A percentile compares a stretch with the other conserved stretches of the same genome.
These are phyloP conservation scores for Morone saxatilis DNA, from an alignment of 2,113 vertebrate species.

Conservation along the genomic window DNA sequence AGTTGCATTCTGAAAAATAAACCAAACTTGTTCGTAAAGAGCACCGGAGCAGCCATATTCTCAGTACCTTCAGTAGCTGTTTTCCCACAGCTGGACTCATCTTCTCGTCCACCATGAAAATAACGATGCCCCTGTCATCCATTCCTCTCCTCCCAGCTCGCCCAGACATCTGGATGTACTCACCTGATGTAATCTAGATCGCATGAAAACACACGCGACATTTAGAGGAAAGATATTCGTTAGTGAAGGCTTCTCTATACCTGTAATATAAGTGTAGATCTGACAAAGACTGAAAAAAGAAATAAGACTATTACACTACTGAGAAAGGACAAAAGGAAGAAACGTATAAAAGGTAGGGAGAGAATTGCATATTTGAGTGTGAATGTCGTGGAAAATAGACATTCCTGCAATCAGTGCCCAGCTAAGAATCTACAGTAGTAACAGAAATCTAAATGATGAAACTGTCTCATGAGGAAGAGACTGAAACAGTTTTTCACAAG, in stretches of 20 bases:
- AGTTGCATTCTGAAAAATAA: neutral
- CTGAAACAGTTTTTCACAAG: neutral
- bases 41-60: neutral
- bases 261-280: neutral
- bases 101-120: slow-evolving; percentile 99
- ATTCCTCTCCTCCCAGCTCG: slow-evolving; percentile 97
- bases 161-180: slow-evolving; percentile 99
- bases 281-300: neutral
- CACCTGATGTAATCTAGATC: slow-evolving; percentile 94
- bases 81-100: slow-evolving; percentile 97
- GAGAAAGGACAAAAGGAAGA: neutral
- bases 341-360: neutral
- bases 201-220: slow-evolving; percentile 30
- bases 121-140: slow-evolving; percentile 98
- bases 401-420: neutral
- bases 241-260: neutral
- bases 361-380: neutral
- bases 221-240: neutral
- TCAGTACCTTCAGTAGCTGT: slow-evolving; percentile 93
- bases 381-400: neutral
- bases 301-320: neutral
- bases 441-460: slow-evolving; percentile 3
- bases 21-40: neutral
- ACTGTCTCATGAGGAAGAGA: neutral
- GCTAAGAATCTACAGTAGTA: neutral